Percentiles rank a stretch among this genome's conserved stretches.
Evolutionary conservation across 1,140 invertebrate species (phyloP).

Genomic region (Dendroctonus ponderosae): DNA sequence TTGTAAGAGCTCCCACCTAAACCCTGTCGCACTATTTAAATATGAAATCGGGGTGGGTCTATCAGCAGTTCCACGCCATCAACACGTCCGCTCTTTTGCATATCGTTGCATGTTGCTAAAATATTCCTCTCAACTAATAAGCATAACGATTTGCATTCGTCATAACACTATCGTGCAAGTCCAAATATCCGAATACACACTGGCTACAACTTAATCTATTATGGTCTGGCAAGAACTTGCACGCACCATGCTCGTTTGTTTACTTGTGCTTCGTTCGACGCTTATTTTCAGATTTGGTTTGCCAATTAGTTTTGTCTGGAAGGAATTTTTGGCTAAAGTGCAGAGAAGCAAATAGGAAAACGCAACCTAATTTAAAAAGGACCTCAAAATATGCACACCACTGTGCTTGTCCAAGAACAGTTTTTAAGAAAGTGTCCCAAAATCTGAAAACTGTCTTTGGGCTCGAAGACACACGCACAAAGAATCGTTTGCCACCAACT

Average conservation of each 20-base stretch:
- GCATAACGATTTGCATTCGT: slow-evolving; percentile 19
- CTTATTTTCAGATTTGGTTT: no score
- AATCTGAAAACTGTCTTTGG: no score
- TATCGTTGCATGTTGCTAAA: slow-evolving; percentile 13
- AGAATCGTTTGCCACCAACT: no score
- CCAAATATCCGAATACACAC: slow-evolving; percentile 17
- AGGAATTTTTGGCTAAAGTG: no score
- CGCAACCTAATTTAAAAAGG: no score
- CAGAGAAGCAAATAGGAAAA: no score
- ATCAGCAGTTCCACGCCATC: slow-evolving; percentile 13
- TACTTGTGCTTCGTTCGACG: neutral
- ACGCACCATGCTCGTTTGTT: slow-evolving; percentile 13
- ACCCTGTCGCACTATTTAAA: slow-evolving; percentile 10
- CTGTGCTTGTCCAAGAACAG: no score
- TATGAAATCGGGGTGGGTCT: slow-evolving; percentile 9
- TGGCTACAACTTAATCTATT: slow-evolving; percentile 18
- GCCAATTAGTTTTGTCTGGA: no score
- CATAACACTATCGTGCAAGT: slow-evolving; percentile 18
- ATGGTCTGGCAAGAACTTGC: slow-evolving; percentile 1
- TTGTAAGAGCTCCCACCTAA: slow-evolving; percentile 7
- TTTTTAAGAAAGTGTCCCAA: no score
- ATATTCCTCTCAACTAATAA: slow-evolving; percentile 16
- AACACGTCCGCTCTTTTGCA: slow-evolving; percentile 16
- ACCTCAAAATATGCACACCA: no score
- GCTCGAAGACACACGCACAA: no score